phyloP scores from a whole-genome alignment of 2,113 vertebrate species.

The Lota lota region DNA sequence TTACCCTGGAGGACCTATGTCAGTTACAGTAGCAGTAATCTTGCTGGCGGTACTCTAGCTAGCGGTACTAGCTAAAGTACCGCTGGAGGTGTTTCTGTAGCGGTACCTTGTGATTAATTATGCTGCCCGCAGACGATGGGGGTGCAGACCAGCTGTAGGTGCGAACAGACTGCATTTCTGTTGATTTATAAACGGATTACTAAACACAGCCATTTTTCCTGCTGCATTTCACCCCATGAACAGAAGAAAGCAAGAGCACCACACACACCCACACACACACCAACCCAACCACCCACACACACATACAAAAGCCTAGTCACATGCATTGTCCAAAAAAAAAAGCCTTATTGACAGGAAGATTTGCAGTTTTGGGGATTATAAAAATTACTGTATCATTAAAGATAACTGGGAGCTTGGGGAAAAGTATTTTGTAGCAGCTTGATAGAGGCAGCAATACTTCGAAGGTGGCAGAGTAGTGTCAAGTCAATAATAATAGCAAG shows the following conservation, averaged over 20 bases:
- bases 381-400: constrained; percentile 29
- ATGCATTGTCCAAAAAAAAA: constrained; percentile 1
- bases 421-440: too few relatives aligned
- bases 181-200: constrained; percentile 17
- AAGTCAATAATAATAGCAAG: neutral
- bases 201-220: constrained; percentile 24
- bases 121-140: constrained; percentile 8
- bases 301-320: neutral
- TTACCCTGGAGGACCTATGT: too few relatives aligned
- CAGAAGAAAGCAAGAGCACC: too few relatives aligned
- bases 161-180: neutral
- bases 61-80: too few relatives aligned
- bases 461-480: neutral
- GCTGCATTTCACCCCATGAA: neutral
- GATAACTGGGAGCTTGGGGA: neutral
- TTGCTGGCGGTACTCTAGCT: too few relatives aligned
- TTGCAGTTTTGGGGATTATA: constrained; percentile 22
- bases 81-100: too few relatives aligned
- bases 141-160: neutral
- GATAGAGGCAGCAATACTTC: too few relatives aligned
- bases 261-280: neutral
- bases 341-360: constrained; percentile 2
- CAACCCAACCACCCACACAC: neutral
- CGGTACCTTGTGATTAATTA: constrained; percentile 12
- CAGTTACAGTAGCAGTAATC: too few relatives aligned